Evolutionary conservation across 2,888 invertebrate genomes (phyloP).

Genomic region (Synergus umbraculus): DNA sequence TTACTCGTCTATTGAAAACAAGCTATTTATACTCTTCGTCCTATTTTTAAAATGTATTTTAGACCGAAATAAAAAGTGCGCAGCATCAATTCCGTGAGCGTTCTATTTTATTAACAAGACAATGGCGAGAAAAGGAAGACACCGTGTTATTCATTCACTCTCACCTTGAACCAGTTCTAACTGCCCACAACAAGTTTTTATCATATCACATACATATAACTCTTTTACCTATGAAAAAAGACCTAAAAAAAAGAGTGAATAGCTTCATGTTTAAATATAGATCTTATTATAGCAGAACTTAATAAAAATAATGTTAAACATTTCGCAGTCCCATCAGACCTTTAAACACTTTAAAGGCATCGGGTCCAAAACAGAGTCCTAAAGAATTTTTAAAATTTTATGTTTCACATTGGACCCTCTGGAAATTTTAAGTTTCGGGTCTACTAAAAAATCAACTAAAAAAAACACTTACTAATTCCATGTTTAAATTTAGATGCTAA

Average conservation of each 20-base stretch:
- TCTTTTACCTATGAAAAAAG: neutral
- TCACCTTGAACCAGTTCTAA: constrained; percentile 66
- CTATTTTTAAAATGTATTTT: neutral
- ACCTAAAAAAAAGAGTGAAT: neutral
- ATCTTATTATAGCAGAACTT: neutral
- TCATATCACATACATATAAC: neutral
- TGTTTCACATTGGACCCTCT: too few relatives aligned
- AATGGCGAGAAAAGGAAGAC: constrained; percentile 50
- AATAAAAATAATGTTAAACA: neutral
- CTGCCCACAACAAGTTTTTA: constrained; percentile 51
- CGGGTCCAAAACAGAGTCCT: too few relatives aligned
- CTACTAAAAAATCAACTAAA: too few relatives aligned
- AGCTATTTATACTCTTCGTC: neutral
- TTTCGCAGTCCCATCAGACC: too few relatives aligned
- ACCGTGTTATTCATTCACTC: constrained; percentile 58
- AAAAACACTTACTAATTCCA: neutral
- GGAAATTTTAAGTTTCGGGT: too few relatives aligned
- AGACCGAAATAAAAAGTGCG: neutral
- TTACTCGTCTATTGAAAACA: too few relatives aligned
- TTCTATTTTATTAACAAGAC: constrained; percentile 22
- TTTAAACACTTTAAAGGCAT: too few relatives aligned
- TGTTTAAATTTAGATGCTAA: neutral
- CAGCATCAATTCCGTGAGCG: neutral
- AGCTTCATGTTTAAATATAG: neutral
- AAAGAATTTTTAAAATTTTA: too few relatives aligned